These are phyloP conservation scores for Uloborus plumipes DNA, from an alignment of 2,888 invertebrate species.

Conservation along the genomic window DNA sequence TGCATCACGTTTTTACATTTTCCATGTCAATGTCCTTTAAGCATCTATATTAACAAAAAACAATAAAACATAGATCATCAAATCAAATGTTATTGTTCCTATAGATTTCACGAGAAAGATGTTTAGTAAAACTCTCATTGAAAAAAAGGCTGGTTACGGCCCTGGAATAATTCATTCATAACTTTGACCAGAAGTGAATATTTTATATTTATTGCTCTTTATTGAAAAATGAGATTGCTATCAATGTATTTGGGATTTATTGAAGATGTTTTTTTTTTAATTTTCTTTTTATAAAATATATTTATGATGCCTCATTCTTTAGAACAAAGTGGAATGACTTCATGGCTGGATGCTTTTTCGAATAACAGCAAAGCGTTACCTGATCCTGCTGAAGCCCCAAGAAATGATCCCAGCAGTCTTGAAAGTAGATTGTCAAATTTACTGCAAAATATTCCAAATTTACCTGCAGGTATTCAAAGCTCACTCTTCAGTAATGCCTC, in stretches of 20 bases:
- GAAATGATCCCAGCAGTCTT: slow-evolving; percentile 63
- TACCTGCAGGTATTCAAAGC: slow-evolving; percentile 52
- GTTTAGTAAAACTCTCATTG: too few species aligned
- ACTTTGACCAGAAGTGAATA: too few species aligned
- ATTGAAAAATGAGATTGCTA: too few species aligned
- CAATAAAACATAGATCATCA: too few species aligned
- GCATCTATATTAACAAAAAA: too few species aligned
- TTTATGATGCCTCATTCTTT: neutral
- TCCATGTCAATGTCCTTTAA: too few species aligned
- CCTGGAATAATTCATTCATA: too few species aligned
- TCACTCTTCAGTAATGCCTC: slow-evolving; percentile 35
- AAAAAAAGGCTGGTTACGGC: too few species aligned
- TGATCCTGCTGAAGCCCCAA: slow-evolving; percentile 10
- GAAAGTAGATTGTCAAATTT: slow-evolving; percentile 67
- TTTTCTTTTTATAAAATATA: neutral
- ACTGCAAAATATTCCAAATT: slow-evolving; percentile 67
- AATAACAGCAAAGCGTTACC: slow-evolving; percentile 25
- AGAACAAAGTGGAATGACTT: slow-evolving; percentile 62
- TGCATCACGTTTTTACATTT: too few species aligned
- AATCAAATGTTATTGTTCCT: too few species aligned
- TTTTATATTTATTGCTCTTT: too few species aligned
- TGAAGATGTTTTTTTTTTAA: neutral
- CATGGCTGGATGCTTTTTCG: slow-evolving; percentile 60
- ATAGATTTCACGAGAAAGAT: too few species aligned
- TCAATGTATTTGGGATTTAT: neutral